Percentiles rank a stretch among this genome's conserved stretches.
These are phyloP conservation scores for Sycophila sp. DNA, from an alignment of 1,140 invertebrate genomes.

Conservation along the genomic window DNA sequence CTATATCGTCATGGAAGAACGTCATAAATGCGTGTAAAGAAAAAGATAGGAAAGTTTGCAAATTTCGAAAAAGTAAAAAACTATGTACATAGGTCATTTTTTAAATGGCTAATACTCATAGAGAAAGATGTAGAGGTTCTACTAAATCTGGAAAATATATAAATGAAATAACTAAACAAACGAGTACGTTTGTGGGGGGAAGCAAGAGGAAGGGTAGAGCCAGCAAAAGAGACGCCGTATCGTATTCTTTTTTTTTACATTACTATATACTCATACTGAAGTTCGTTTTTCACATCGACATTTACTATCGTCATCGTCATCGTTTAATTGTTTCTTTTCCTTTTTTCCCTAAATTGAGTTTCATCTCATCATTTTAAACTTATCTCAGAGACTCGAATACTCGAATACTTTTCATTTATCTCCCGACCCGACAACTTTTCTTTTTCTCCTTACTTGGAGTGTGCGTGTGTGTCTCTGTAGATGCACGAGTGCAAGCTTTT, in stretches of 20 bases:
- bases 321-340: not conserved
- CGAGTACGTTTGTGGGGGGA: slow-evolving; percentile 61
- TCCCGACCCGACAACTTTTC: not conserved
- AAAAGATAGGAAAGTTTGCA: slow-evolving; percentile 34
- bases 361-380: no score
- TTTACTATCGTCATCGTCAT: slow-evolving; percentile 32
- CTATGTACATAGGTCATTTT: no score
- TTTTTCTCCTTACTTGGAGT: slow-evolving; percentile 5
- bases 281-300: slow-evolving; percentile 7
- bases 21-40: slow-evolving; percentile 36
- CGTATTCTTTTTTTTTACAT: slow-evolving; percentile 30
- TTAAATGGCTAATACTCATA: no score
- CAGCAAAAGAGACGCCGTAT: slow-evolving; percentile 63
- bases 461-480: slow-evolving; percentile 48
- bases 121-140: slow-evolving; percentile 28
- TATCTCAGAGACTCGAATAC: slow-evolving; percentile 14
- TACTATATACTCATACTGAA: no score
- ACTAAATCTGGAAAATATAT: slow-evolving; percentile 19
- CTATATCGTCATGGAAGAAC: slow-evolving; percentile 33
- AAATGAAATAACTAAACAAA: slow-evolving; percentile 27
- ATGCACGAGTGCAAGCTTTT: slow-evolving; percentile 35
- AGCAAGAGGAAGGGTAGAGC: slow-evolving; percentile 68
- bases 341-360: not conserved
- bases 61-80: no score
- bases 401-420: not conserved